Evolutionary conservation across 1,140 invertebrate species (phyloP).

Genomic region (Adelges cooleyi): DNA sequence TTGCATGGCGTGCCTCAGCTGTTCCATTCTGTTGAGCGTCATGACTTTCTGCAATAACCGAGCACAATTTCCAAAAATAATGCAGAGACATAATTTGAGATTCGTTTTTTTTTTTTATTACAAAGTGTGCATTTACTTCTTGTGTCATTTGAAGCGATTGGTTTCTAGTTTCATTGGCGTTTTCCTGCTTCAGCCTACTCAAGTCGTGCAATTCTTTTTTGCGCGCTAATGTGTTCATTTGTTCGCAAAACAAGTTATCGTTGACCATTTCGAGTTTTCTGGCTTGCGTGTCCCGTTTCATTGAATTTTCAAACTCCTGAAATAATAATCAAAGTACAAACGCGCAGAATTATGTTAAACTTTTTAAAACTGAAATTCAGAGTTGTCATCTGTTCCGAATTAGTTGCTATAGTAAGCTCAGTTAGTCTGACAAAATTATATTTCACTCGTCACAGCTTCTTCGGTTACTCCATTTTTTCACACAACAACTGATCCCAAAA

Average conservation of each 20-base stretch:
- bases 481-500: no score
- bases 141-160: slow-evolving; percentile 1
- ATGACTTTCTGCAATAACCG: neutral
- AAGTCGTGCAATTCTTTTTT: slow-evolving; percentile 10
- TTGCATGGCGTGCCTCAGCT: slow-evolving; percentile 1
- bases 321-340: neutral
- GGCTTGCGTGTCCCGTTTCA: neutral
- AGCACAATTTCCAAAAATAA: no score
- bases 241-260: neutral
- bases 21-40: slow-evolving; percentile 1
- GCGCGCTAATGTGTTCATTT: neutral
- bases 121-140: no score
- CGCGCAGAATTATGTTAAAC: no score
- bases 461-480: no score
- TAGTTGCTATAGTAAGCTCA: neutral
- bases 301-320: slow-evolving; percentile 3
- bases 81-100: no score
- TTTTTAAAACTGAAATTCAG: neutral
- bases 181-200: slow-evolving; percentile 8
- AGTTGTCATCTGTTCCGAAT: neutral
- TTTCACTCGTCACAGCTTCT: no score
- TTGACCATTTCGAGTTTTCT: neutral
- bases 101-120: no score
- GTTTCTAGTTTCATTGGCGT: slow-evolving; percentile 3
- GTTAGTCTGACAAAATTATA: no score